phyloP scores from a whole-genome alignment of 1,140 invertebrate species.

The Oscheius sp. region DNA sequence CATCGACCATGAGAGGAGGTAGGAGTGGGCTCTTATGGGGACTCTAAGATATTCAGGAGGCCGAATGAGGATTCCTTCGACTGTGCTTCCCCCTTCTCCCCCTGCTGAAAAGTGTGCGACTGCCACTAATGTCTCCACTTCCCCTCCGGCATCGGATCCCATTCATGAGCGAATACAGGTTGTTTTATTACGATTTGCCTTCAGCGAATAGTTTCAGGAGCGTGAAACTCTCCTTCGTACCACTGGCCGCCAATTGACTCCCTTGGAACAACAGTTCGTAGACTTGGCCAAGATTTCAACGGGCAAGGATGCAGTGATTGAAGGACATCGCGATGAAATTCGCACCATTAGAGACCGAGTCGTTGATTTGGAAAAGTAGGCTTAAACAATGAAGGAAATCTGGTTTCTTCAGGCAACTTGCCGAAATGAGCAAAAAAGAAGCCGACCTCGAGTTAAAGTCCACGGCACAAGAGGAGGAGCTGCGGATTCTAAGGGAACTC shows the following conservation, averaged over 20 bases:
- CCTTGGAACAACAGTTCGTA: constrained; percentile 45
- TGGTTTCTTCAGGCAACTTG: constrained; percentile 12
- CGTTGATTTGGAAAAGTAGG: constrained; percentile 29
- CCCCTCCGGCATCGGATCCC: constrained; percentile 6
- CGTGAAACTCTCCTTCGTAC: background rate
- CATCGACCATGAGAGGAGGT: constrained; percentile 13
- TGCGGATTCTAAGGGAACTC: constrained; percentile 30
- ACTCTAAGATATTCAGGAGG: background rate
- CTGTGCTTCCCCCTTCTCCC: background rate
- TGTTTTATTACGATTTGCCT: background rate
- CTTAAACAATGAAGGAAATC: background rate
- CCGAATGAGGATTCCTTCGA: background rate
- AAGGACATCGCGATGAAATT: constrained; percentile 40
- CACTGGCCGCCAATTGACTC: constrained; percentile 21
- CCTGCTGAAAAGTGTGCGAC: background rate
- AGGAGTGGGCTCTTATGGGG: background rate
- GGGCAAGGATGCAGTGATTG: constrained; percentile 44
- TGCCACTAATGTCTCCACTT: background rate
- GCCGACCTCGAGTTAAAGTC: constrained; percentile 4
- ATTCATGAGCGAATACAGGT: constrained; percentile 18
- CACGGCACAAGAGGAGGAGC: constrained; percentile 33
- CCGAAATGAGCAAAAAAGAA: too few species aligned
- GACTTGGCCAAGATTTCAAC: constrained; percentile 43
- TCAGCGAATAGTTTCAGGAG: background rate
- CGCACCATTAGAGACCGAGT: constrained; percentile 24